phyloP scores from a whole-genome alignment of 2,797 vertebrate genomes.

The Spinus olivaceus region DNA sequence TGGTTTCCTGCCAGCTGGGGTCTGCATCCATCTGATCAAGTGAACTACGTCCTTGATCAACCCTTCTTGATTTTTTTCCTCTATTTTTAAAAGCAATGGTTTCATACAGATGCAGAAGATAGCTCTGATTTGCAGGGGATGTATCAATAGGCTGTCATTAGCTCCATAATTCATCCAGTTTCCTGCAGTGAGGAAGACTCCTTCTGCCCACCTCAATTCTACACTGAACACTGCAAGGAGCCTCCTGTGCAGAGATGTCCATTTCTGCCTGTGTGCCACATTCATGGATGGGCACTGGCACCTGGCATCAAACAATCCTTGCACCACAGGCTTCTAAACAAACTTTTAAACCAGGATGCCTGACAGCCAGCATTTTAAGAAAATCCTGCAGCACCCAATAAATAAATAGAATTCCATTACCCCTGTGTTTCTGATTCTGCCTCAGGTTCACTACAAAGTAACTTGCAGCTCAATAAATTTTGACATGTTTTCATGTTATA shows the following conservation, averaged over 20 bases:
- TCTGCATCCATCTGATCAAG: neutral
- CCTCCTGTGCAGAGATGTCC: fast-evolving
- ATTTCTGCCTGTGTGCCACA: neutral
- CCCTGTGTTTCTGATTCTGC: neutral
- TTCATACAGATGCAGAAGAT: neutral
- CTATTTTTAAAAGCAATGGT: neutral
- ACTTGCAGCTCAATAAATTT: conserved; percentile 23
- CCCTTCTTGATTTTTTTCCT: neutral
- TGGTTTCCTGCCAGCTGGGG: neutral
- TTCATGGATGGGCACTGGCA: neutral
- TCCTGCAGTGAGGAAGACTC: neutral
- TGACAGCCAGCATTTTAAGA: neutral
- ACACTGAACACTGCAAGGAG: neutral
- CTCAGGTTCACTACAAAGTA: neutral
- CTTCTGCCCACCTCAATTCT: neutral
- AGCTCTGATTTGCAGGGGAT: neutral
- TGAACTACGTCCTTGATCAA: neutral
- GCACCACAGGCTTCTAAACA: neutral
- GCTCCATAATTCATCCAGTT: neutral
- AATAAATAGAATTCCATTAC: neutral
- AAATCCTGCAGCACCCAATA: neutral
- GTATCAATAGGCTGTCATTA: neutral
- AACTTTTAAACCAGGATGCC: neutral
- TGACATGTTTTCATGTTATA: conserved; percentile 25
- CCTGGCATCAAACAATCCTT: neutral